Base-by-base conservation (phyloP, 2,797 vertebrate species). In the Trachops cirrhosus region DNA sequence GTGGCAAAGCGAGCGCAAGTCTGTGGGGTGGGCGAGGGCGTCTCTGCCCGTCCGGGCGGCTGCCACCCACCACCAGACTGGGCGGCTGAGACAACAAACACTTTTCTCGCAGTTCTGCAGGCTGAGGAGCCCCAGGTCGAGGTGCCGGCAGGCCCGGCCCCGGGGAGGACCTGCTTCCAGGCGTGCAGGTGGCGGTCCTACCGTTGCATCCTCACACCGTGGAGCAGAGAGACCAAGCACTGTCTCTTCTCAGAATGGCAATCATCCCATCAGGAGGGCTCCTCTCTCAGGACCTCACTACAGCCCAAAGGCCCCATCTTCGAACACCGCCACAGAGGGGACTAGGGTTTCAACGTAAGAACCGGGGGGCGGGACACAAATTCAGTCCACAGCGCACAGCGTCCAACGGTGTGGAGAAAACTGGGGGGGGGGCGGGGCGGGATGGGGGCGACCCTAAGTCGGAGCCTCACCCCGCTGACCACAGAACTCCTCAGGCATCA, bases 181-280 rank as follows among this genome's bases (percentile, higher is more conserved):
- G 50, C 37, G 19, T 75, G 44, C 78, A 2, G 44, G 29, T 1
- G 46, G 84, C 10, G 0, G 0, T 67, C 74, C 22, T 44, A 44
- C 29, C 22, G 1, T 1, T 0, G 37, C 9, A 0, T 10, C 15
- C 29, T 41, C 59, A 44, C 3, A 22, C 6, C 1, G 41, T 32
- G 21, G 21, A 21, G 50, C 46, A 41, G 29, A 19, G 82, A 21
- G 6, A 34, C 15, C 22, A 64, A 34, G 52, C 71, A 2, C 39
- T 77, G 46, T 21, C 37, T 52, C 68, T 39, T 44, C 73, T 54
- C 39, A 9, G 1, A n/a, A 59, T 0, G 39, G n/a, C n/a, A 16
- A 2, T 21, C 9, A 74, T 5, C 64, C 52, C 52, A 32, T 12
- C 34, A 44, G 0, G 5, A 62, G 41, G 52, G 44, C 29, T 52